Evolutionary conservation across 2,888 invertebrate genomes (phyloP).

Genomic region (Automeris io): DNA sequence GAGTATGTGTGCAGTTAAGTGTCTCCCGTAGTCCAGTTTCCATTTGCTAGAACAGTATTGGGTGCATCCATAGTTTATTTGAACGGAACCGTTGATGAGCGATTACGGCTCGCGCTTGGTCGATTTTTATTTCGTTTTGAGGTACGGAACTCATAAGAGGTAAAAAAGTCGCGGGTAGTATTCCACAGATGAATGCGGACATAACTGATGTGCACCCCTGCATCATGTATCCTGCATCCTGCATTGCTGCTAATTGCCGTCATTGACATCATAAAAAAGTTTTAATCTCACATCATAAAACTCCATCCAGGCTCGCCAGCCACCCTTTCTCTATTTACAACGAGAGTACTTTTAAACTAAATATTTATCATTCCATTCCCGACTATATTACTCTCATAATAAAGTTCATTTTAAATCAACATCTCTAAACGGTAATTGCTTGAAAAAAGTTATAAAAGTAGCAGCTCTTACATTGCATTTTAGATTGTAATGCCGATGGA

Average conservation of each 20-base stretch:
- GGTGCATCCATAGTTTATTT: no score
- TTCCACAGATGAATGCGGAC: no score
- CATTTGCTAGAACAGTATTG: no score
- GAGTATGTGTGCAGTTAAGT: no score
- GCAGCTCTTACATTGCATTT: background rate
- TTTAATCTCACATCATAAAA: conserved; percentile 3
- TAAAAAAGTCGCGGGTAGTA: no score
- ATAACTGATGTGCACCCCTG: background rate
- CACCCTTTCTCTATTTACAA: background rate
- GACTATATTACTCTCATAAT: background rate
- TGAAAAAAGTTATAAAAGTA: background rate
- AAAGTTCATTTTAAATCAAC: background rate
- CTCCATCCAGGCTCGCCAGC: background rate
- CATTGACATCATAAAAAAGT: conserved; percentile 4
- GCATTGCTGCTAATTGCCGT: conserved; percentile 1
- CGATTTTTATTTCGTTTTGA: no score
- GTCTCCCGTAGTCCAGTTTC: no score
- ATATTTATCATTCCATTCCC: background rate
- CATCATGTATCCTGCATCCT: no score
- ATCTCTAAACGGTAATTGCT: background rate
- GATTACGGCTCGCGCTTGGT: no score
- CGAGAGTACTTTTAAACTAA: background rate
- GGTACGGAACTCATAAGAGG: no score
- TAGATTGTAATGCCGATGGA: background rate
- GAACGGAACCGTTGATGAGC: no score